Conservation (phyloP, 2,888 invertebrate species). For the Ophioninae sp. region DNA sequence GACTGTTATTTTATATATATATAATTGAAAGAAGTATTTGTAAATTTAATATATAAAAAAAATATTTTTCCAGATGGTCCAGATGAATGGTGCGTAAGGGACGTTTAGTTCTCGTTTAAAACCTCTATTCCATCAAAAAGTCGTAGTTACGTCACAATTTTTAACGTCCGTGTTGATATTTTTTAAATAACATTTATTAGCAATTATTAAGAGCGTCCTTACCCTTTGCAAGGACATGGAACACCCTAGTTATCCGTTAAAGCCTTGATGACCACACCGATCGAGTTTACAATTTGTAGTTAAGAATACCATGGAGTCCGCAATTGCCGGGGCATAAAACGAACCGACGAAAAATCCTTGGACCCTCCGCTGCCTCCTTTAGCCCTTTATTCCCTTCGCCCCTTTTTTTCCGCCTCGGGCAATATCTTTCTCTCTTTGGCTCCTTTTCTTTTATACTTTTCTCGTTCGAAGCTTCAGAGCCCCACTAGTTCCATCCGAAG, state of each 20-base stretch:
- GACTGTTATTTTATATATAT: background rate
- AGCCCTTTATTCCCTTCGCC: constrained; percentile 36
- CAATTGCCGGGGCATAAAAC: constrained; percentile 67
- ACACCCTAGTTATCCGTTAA: constrained; percentile 8
- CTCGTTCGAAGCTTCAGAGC: constrained; percentile 34
- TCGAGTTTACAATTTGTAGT: constrained; percentile 72
- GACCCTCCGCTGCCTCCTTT: constrained; percentile 23
- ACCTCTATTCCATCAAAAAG: too few species aligned
- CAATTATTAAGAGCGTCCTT: constrained; percentile 8
- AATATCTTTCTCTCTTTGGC: constrained; percentile 44
- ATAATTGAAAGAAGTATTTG: background rate
- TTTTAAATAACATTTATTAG: too few species aligned
- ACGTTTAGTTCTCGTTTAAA: too few species aligned
- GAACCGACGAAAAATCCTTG: constrained; percentile 59
- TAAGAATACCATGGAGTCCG: constrained; percentile 65
- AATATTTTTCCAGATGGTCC: background rate
- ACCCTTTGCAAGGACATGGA: constrained; percentile 1
- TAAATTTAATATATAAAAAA: background rate
- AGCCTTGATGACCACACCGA: constrained; percentile 38
- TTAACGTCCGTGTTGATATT: too few species aligned
- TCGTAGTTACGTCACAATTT: too few species aligned
- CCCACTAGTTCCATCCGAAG: constrained; percentile 40
- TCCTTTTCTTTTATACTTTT: constrained; percentile 34
- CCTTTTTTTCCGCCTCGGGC: constrained; percentile 49
- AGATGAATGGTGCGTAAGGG: background rate